phyloP scores from a whole-genome alignment of 2,888 invertebrate genomes.

The Erebia palarica region DNA sequence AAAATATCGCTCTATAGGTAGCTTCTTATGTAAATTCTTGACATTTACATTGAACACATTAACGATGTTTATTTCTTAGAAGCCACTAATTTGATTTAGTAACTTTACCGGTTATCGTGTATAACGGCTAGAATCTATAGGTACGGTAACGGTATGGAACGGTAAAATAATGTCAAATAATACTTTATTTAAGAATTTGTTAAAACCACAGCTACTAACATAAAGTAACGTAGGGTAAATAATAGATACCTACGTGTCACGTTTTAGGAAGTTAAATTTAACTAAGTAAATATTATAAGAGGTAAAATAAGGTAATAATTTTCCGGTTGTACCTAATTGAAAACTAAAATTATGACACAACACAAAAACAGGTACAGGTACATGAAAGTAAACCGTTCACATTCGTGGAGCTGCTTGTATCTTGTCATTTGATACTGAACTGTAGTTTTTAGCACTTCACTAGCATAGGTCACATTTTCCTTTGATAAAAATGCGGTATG shows the following conservation, averaged over 20 bases:
- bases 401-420: slow-evolving; percentile 55
- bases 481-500: slow-evolving; percentile 78
- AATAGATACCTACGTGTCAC: neutral
- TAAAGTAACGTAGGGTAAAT: neutral
- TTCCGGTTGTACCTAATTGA: slow-evolving; percentile 36
- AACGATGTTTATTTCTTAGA: slow-evolving; percentile 19
- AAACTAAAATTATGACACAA: slow-evolving; percentile 68
- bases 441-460: slow-evolving; percentile 65
- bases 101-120: slow-evolving; percentile 20
- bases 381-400: slow-evolving; percentile 73
- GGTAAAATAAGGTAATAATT: slow-evolving; percentile 33
- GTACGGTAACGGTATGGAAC: too few relatives aligned
- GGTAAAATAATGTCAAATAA: too few relatives aligned
- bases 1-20: neutral
- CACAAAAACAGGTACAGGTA: slow-evolving; percentile 55
- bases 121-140: neutral
- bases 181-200: neutral
- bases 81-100: slow-evolving; percentile 35
- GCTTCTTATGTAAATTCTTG: slow-evolving; percentile 1
- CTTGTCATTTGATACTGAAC: slow-evolving; percentile 51
- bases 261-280: neutral
- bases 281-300: neutral
- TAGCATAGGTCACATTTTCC: slow-evolving; percentile 76
- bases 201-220: too few relatives aligned
- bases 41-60: slow-evolving; percentile 13